These are phyloP conservation scores for Pangasius krempfi DNA, from an alignment of 2,797 vertebrate genomes.

Conservation along the genomic window DNA sequence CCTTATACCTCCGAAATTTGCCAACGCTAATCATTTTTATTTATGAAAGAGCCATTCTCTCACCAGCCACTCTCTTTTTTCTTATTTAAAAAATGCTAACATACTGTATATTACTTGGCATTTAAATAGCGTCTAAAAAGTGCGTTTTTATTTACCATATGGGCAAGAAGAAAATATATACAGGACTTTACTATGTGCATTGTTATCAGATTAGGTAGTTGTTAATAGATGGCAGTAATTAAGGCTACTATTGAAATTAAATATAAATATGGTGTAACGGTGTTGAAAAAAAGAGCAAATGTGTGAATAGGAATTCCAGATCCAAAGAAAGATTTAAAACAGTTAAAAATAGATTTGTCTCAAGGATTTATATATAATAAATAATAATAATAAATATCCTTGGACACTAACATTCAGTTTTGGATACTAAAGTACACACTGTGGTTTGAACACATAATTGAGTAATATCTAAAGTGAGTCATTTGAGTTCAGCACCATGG, in stretches of 20 bases:
- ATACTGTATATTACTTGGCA: too few relatives aligned
- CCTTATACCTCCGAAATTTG: neutral
- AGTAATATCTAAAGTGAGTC: neutral
- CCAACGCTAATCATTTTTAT: neutral
- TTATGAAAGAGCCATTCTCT: neutral
- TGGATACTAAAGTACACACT: neutral
- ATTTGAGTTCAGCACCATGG: neutral
- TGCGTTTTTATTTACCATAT: neutral
- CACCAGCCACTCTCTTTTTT: neutral
- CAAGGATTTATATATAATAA: neutral
- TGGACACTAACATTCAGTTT: neutral
- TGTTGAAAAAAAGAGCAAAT: neutral
- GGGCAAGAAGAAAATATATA: too few relatives aligned
- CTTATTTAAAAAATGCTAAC: neutral
- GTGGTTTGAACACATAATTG: neutral
- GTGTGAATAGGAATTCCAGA: neutral
- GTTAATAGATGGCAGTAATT: neutral
- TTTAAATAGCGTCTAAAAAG: neutral
- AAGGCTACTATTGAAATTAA: neutral
- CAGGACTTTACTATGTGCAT: neutral
- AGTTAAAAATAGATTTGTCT: neutral
- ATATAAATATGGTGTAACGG: neutral
- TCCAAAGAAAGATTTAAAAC: neutral
- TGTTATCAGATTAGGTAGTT: neutral
- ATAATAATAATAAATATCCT: neutral